Evolutionary conservation across 2,888 invertebrate species (phyloP), one percentile per base, ranked within the genome.

Genomic region (Nesidiocoris tenuis): DNA sequence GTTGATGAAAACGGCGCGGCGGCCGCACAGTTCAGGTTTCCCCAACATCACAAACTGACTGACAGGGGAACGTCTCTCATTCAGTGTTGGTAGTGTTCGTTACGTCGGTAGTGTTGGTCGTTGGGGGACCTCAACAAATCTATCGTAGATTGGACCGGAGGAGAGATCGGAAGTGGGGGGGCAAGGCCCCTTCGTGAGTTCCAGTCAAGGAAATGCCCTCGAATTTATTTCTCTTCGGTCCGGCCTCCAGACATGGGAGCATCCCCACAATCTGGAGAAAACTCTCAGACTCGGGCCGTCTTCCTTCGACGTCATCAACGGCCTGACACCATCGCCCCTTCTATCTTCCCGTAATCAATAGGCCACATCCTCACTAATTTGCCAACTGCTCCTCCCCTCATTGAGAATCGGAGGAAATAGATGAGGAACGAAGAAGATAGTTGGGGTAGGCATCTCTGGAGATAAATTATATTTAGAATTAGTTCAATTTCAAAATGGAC

Each of bases 331-430:
- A 16, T 19, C 5, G 67, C 18, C 67, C 67, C 67, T 67, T n/a
- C 23, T 67, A 22, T 17, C 54, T 21, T 55, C 23, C 39, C 19
- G 67, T 75, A 75, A 75, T 75, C 75, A 75, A 75, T 75, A 75
- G 67, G 75, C 75, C 75, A 75, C 66, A 75, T 66, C 74, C 74
- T 74, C 67, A 67, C 75, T 75, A 75, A 75, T 75, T 75, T 67
- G 75, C 75, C 75, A 75, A 75, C 75, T 75, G 75, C 75, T 66
- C 64, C 61, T 66, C 75, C 23, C 22, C 57, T 19, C 1, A 39
- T 24, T 39, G 22, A n/a, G n/a, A n/a, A n/a, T n/a, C n/a, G n/a
- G n/a, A n/a, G n/a, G n/a, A n/a, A n/a, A n/a, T n/a, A n/a, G n/a
- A n/a, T n/a, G n/a, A n/a, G n/a, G n/a, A n/a, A n/a, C n/a, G n/a